A percentile compares a stretch with the other conserved stretches of the same genome.
Conservation (phyloP, 2,113 vertebrate genomes). For the Pongo abelii region DNA sequence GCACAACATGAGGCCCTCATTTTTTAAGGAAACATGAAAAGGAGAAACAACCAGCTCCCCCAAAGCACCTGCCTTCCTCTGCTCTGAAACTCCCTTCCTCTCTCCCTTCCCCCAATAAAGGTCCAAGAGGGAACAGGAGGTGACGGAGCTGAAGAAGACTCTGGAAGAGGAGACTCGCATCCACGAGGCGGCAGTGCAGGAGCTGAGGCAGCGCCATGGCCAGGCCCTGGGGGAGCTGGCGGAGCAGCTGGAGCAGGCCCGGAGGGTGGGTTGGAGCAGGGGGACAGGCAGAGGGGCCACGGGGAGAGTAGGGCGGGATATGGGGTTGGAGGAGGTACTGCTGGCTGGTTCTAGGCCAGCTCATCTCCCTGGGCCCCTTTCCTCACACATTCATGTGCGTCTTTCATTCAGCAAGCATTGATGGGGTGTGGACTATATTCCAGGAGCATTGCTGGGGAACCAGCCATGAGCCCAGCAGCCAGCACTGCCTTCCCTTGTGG, state of each 20-base stretch:
- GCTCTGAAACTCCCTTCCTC: not conserved
- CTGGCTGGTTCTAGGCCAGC: not conserved
- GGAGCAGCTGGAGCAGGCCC: slow-evolving; percentile 93
- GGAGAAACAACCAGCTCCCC: not conserved
- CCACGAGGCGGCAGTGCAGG: slow-evolving; percentile 90
- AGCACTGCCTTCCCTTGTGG: accelerated
- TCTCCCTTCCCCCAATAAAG: slow-evolving; percentile 68
- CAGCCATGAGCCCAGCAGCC: not conserved
- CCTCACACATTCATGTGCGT: accelerated
- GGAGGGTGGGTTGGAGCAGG: slow-evolving; percentile 83
- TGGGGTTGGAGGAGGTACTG: not conserved
- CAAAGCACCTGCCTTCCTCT: not conserved
- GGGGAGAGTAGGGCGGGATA: accelerated
- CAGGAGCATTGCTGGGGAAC: no score
- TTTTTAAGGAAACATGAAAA: not conserved
- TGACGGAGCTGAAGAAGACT: slow-evolving; percentile 89
- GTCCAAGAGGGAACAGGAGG: slow-evolving; percentile 92
- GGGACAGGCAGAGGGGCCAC: accelerated
- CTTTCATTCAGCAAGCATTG: accelerated
- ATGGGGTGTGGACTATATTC: accelerated
- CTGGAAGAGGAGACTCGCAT: slow-evolving; percentile 90
- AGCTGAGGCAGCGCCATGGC: slow-evolving; percentile 90
- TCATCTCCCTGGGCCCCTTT: not conserved
- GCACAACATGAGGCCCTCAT: not conserved
- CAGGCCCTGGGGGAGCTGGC: slow-evolving; percentile 87